Percentiles rank a stretch among this genome's conserved stretches.
These are phyloP conservation scores for Melanogrammus aeglefinus DNA, from an alignment of 2,797 vertebrate genomes.

Conservation along the genomic window DNA sequence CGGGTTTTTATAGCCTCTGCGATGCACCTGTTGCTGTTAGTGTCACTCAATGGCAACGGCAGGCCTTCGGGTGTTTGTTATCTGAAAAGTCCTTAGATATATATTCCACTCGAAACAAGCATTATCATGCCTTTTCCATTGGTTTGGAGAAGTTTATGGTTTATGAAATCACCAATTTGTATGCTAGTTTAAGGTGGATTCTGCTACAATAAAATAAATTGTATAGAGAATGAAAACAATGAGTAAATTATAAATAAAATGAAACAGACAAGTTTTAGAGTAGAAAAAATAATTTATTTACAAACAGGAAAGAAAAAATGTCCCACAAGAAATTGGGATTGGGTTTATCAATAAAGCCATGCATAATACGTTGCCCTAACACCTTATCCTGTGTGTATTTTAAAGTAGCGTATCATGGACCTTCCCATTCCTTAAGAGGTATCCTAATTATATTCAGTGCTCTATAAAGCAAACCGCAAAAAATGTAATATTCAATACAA, in stretches of 20 bases:
- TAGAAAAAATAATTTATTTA: slow-evolving; percentile 63
- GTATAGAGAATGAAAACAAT: background rate
- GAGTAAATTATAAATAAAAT: slow-evolving; percentile 26
- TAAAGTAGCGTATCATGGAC: background rate
- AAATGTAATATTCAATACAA: background rate
- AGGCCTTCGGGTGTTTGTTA: background rate
- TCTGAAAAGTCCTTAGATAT: background rate
- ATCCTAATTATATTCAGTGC: background rate
- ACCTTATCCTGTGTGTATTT: background rate
- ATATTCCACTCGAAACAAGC: background rate
- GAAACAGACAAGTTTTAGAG: slow-evolving; percentile 16
- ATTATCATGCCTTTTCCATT: background rate
- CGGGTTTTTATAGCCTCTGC: slow-evolving; percentile 57
- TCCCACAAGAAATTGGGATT: background rate
- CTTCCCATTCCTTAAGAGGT: background rate
- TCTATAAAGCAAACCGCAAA: background rate
- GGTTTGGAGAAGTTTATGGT: background rate
- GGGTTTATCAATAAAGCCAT: background rate
- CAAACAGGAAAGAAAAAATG: slow-evolving; percentile 18
- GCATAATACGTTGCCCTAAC: background rate
- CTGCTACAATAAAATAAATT: background rate
- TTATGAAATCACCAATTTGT: background rate
- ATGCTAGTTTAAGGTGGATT: background rate
- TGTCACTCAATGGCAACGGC: slow-evolving; percentile 47
- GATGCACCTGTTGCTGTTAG: slow-evolving; percentile 77